Evolutionary conservation across 92 coral and sea anemone genomes (phyloP), one percentile per base, ranked within the genome.

Genomic region (Porites rus): DNA sequence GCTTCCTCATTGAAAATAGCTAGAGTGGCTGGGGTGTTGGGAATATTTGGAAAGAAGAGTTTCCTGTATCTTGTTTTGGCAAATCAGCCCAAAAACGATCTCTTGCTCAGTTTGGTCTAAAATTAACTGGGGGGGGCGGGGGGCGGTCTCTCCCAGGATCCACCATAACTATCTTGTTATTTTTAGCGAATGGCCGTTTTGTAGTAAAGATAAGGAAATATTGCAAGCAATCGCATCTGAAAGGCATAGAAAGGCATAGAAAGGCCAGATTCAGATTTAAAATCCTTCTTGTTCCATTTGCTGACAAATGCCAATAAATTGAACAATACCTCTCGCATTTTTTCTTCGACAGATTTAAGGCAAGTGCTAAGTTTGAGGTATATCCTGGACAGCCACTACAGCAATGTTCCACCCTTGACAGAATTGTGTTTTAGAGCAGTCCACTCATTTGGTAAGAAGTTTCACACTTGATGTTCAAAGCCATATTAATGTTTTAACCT

Each of bases 351-450:
- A 84, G 88, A 63, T 8, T 9, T 84, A 25, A 52, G 50, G 11
- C 25, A 74, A 46, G 88, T 84, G 21, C 25, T 84, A 16, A 18
- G 51, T 84, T 51, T 74, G 28, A 46, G 53, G 60, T 51, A 31
- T 54, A 12, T 62, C 16, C 79, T 64, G 63, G 70, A 66, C 18
- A 64, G n/a, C 22, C 50, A 21, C 13, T 19, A 9, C 61, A 71
- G 56, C 31, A 38, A 38, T 43, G 53, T 88, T 43, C 78, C 66
- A 8, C 65, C 91, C 1, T 62, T 88, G n/a, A 80, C 82, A 11
- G 91, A 82, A 53, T 14, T 88, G 24, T 88, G 82, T 46, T 31
- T 88, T 28, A 75, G 88, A 76, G 51, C 77, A 20, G 65, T 71
- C 0, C 19, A 58, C 21, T 38, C 69, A 16, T n/a, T 54, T 12